Evolutionary conservation across 2,888 invertebrate genomes (phyloP).

Genomic region (Vandiemenella viatica): DNA sequence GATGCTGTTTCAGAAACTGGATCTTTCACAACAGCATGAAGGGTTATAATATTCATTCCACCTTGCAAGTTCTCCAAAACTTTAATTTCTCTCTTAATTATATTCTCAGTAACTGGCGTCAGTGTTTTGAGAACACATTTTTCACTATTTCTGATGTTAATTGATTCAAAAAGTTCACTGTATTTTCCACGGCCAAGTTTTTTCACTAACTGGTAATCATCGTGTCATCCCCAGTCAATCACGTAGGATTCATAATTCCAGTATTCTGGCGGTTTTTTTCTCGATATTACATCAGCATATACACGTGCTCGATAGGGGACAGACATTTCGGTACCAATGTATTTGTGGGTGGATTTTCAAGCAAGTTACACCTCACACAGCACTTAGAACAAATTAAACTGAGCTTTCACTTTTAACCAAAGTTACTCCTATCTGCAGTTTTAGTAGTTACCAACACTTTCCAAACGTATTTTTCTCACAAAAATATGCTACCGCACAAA

Average conservation of each 20-base stretch:
- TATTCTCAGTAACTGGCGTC: slow-evolving; percentile 99
- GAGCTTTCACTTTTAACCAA: too few relatives aligned
- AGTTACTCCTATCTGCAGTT: too few relatives aligned
- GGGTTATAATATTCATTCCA: slow-evolving; percentile 96
- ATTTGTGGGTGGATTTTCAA: slow-evolving; percentile 20
- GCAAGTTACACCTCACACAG: slow-evolving; percentile 19
- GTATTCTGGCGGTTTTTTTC: slow-evolving; percentile 95
- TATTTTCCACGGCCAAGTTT: slow-evolving; percentile 99
- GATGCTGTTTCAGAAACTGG: slow-evolving; percentile 96
- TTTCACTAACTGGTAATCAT: slow-evolving; percentile 96
- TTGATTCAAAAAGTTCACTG: too few relatives aligned
- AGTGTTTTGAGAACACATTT: slow-evolving; percentile 99
- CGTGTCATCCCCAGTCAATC: slow-evolving; percentile 95
- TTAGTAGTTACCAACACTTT: too few relatives aligned
- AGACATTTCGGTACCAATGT: slow-evolving; percentile 49
- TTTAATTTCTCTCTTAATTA: slow-evolving; percentile 99
- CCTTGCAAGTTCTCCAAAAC: slow-evolving; percentile 98
- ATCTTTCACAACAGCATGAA: slow-evolving; percentile 98
- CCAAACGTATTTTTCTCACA: too few relatives aligned
- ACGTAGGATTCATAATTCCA: slow-evolving; percentile 99
- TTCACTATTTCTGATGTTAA: slow-evolving; percentile 93
- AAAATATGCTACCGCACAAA: too few relatives aligned
- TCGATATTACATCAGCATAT: slow-evolving; percentile 96
- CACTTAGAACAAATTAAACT: too few relatives aligned
- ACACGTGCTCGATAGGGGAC: slow-evolving; percentile 91